These are phyloP conservation scores for Magallana nippona DNA, from an alignment of 2,888 invertebrate species.

Conservation along the genomic window DNA sequence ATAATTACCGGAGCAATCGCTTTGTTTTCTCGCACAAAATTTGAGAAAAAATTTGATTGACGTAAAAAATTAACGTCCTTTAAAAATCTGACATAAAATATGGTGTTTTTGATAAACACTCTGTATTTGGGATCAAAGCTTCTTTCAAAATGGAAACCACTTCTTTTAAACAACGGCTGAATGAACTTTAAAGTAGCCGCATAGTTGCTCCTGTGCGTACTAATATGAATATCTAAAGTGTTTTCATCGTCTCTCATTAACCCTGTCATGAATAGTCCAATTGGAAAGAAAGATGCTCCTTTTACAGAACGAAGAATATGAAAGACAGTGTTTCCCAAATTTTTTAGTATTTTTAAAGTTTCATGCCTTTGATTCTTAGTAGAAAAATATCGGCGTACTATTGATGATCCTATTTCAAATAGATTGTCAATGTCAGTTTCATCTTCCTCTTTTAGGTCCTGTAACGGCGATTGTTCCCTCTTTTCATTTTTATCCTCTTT, in stretches of 20 bases:
- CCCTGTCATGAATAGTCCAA: neutral
- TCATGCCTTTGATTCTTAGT: neutral
- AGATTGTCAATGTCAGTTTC: neutral
- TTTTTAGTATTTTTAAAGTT: neutral
- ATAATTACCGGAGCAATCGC: neutral
- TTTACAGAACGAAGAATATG: neutral
- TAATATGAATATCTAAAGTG: neutral
- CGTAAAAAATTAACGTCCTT: neutral
- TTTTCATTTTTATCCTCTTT: neutral
- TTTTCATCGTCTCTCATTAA: neutral
- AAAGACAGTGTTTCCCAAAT: neutral
- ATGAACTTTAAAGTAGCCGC: neutral
- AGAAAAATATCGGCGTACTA: neutral
- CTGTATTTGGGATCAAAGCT: neutral
- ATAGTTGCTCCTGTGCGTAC: neutral
- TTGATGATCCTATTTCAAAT: slow-evolving; percentile 25
- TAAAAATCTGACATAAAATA: neutral
- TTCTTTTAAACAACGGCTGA: neutral
- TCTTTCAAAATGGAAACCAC: neutral
- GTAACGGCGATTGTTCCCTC: neutral
- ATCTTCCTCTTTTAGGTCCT: neutral
- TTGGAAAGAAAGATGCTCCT: neutral
- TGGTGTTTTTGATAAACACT: neutral
- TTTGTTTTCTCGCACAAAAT: neutral
- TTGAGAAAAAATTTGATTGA: slow-evolving; percentile 19